Percentiles rank a stretch among this genome's conserved stretches.
Evolutionary conservation across 64 coral and sea anemone species (phyloP).

Genomic region (Astreopora myriophthalma): DNA sequence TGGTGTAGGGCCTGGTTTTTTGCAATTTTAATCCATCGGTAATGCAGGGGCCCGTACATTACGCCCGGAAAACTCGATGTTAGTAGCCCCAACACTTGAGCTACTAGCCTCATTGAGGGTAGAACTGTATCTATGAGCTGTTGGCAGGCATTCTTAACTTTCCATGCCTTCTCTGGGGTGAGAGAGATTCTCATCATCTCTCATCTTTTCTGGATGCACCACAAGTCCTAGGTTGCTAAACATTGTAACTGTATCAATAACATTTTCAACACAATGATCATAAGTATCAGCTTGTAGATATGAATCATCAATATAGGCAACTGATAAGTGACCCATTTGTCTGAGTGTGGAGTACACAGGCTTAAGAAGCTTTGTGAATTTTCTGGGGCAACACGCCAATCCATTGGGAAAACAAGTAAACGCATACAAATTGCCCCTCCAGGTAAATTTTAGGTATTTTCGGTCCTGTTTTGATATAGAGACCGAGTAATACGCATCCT

Average conservation of each 20-base stretch:
- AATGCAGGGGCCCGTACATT: constrained; percentile 14
- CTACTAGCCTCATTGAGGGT: constrained; percentile 35
- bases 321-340: constrained; percentile 28
- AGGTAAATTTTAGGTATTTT: not conserved
- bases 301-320: constrained; percentile 42
- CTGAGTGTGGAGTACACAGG: constrained; percentile 39
- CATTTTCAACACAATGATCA: not conserved
- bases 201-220: no score
- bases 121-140: not conserved
- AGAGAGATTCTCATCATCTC: no score
- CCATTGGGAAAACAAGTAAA: constrained; percentile 45
- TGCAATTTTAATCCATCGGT: not conserved
- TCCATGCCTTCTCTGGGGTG: no score
- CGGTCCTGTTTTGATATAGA: not conserved
- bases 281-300: not conserved
- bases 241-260: not conserved
- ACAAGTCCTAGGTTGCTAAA: not conserved
- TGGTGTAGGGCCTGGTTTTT: not conserved
- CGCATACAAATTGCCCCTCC: not conserved
- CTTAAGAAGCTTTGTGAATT: no score
- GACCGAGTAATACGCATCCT: not conserved
- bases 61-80: constrained; percentile 23
- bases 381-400: not conserved
- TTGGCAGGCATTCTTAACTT: no score
- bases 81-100: not conserved